These are phyloP conservation scores for Notodonta dromedarius DNA, from an alignment of 2,888 invertebrate species.

Conservation along the genomic window DNA sequence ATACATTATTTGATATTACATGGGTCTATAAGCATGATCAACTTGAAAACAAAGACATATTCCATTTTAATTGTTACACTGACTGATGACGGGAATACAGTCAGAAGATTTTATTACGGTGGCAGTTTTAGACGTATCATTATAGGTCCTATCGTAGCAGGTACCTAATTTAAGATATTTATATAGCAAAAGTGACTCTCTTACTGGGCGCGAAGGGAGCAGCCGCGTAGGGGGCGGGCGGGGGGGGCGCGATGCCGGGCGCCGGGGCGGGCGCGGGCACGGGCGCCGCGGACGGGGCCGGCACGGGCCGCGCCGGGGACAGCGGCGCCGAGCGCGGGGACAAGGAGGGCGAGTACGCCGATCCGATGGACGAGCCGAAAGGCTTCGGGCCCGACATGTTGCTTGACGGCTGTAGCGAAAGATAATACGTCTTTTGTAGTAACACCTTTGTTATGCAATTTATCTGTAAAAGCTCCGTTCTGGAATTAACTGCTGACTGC, in stretches of 20 bases:
- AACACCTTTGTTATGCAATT: no score
- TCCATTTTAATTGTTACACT: no score
- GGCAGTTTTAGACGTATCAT: conserved; percentile 20
- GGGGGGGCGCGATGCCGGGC: conserved; percentile 27
- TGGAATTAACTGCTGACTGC: no score
- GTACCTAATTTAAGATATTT: conserved; percentile 22
- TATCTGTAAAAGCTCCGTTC: no score
- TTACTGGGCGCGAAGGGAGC: conserved; percentile 78
- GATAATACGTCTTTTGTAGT: background rate
- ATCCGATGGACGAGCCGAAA: conserved; percentile 85
- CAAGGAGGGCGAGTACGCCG: conserved; percentile 78
- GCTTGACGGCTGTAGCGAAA: conserved; percentile 71
- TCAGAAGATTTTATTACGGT: conserved; percentile 6
- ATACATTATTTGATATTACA: no score
- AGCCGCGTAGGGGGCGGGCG: conserved; percentile 44
- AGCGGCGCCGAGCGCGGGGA: conserved; percentile 80
- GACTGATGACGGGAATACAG: no score
- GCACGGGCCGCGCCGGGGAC: conserved; percentile 75
- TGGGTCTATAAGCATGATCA: no score
- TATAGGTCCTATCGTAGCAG: background rate
- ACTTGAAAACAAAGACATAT: no score
- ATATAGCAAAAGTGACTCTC: conserved; percentile 80
- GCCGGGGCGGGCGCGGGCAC: conserved; percentile 45
- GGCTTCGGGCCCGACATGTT: conserved; percentile 85
- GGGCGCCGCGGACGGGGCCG: conserved; percentile 47